Evolutionary conservation across 2,113 vertebrate genomes (phyloP).

Genomic region (Campylorhamphus procurvoides): DNA sequence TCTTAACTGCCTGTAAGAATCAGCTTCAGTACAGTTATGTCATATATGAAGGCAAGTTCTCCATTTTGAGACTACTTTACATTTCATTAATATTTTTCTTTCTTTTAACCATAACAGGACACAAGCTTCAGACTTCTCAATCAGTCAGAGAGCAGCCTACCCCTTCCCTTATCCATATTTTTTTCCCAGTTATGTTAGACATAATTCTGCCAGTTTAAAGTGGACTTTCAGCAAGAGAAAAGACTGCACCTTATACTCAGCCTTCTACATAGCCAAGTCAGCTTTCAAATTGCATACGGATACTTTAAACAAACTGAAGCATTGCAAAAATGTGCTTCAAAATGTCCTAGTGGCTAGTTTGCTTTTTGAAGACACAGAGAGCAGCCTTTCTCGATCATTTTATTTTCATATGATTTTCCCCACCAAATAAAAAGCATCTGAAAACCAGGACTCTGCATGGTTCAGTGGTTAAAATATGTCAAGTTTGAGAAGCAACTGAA

Average conservation of each 20-base stretch:
- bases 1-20: neutral
- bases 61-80: neutral
- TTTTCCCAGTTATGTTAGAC: neutral
- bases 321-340: neutral
- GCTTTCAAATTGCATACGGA: neutral
- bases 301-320: neutral
- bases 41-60: neutral
- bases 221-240: neutral
- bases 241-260: neutral
- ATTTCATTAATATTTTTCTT: no score
- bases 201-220: neutral
- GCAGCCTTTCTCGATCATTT: neutral
- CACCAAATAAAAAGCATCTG: neutral
- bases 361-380: neutral
- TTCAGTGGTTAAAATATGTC: neutral
- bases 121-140: neutral
- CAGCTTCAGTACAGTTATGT: neutral
- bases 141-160: neutral
- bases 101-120: rapidly evolving
- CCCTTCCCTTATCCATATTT: neutral
- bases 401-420: neutral
- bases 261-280: neutral
- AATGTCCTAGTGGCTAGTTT: neutral
- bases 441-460: neutral
- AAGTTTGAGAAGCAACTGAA: neutral